Evolutionary conservation across 2,797 vertebrate species (phyloP), one percentile per base, ranked within the genome.

Genomic region (Brachymystax lenok): DNA sequence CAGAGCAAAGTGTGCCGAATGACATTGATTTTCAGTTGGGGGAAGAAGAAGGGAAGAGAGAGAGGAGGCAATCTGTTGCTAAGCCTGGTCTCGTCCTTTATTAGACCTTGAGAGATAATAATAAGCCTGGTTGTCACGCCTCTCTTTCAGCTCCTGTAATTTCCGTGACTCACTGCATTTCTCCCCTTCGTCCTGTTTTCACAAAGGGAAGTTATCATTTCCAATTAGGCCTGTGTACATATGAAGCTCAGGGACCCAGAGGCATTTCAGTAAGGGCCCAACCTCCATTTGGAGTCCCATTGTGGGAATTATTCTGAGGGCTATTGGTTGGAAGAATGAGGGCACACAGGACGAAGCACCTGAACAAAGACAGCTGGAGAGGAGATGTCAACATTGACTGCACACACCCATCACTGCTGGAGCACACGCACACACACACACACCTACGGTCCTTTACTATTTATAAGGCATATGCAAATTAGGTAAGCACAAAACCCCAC

Each of bases 401-500:
- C 33, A 69, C 67, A n/a, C 63, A 66, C 17, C 27, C 28, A 33
- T 30, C 66, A 10, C 28, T 33, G 17, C 66, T 68, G 66, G 10
- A 28, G 24, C 52, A 17, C 52, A 54, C 51, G 17, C 52, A 54
- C 52, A 19, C 52, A 52, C 50, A 52, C 35, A 46, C 40, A 0
- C 40, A 46, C 40, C 40, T 46, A 46, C 2, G 10, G 40, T 12
- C 40, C 10, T 56, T 5, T 56, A 56, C 17, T 19, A 56, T 17
- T 56, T 19, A 78, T 82, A 70, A 86, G 85, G 85, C 85, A 86
- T 89, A 89, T 89, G 88, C 80, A 93, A 92, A 92, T 93, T 92
- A 91, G 90, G 86, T 88, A 85, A 87, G 87, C 87, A 88, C 86
- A 88, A 88, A 89, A 89, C 86, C 88, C 83, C 81, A 88, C 90